Evolutionary conservation across 2,888 invertebrate genomes (phyloP), one percentile per base, ranked within the genome.

Genomic region (Temnothorax ravouxi): DNA sequence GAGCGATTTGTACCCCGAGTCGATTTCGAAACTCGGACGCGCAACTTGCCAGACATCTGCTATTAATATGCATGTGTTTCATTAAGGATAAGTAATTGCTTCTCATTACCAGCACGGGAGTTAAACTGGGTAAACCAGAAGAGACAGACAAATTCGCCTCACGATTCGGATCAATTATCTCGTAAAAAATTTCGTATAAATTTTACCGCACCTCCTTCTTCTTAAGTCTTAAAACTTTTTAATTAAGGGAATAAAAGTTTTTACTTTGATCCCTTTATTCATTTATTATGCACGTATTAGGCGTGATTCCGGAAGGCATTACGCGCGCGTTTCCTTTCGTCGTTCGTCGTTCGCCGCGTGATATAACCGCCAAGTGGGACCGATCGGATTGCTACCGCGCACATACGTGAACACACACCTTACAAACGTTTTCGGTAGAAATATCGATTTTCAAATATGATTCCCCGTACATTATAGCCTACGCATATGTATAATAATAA

Each of bases 341-440:
- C 41, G 67, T 41, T 77, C 41, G 66, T n/a, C 41, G 67, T 67
- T 67, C 44, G 77, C 44, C 69, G 44, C 41, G 21, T 67, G 77
- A 41, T 54, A 41, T 54, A 56, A 67, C 44, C 83, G 84, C 85
- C 90, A 90, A 87, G 84, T 88, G 87, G 86, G 81, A 84, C 76
- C 86, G 89, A 80, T 83, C 84, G 87, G 88, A 90, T 89, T 85
- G 86, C 88, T 82, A 84, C 85, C 77, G 85, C 84, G 83, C 83
- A 76, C 87, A 79, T 80, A 88, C 86, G 86, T 84, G 88, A 89
- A 87, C 88, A 89, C 89, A 88, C 88, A 86, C 85, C 80, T 89
- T 89, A 87, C 88, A 89, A 90, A 89, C 87, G 86, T 84, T 83
- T 83, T 88, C 84, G 85, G 88, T 91, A 89, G 90, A 92, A 92